Base-by-base conservation (phyloP, 1,140 invertebrate genomes). In the Portunus trituberculatus region DNA sequence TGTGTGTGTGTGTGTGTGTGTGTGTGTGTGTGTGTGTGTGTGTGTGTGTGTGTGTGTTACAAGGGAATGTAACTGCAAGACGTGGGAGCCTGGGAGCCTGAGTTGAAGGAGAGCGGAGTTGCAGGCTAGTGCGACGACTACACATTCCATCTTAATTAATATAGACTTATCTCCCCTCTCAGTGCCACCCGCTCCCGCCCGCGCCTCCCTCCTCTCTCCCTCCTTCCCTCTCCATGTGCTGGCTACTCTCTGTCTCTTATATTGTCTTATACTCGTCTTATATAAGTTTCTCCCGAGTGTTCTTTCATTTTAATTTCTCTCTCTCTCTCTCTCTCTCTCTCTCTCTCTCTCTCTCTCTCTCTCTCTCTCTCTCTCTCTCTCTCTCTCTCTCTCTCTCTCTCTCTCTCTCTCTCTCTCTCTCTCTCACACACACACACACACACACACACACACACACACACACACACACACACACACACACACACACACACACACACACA, bases 261-360 rank as follows among this genome's bases (percentile, higher is more conserved):
- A 4, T 84, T 84, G 6, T 84, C n/a, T 32, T 20, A 6, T 25
- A 6, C 83, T 28, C 83, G 4, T 20, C 20, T 20, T 84, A 4
- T 32, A 4, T 32, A 4, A 6, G 4, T 32, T 25, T 32, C 31
- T 32, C 31, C 20, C 31, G 4, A 4, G 4, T 25, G 4, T 25
- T 32, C 31, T 32, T 25, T 32, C 31, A 12, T 84, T 20, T 84
- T 20, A 7, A 4, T 86, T 20, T 86, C 83, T 86, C 83, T 86
- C 83, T 86, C 83, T 86, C 83, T 86, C 83, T 86, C 83, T 86
- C 83, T 86, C 83, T 86, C 83, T 86, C 83, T 86, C 83, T 86
- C 83, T 86, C 83, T 86, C 83, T 86, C 83, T 86, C 83, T 86
- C 83, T 86, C 83, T 86, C 83, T 86, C 83, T 31, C 32, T 86